phyloP scores from a whole-genome alignment of 1,140 invertebrate species.

The Nixonia krombeini region DNA sequence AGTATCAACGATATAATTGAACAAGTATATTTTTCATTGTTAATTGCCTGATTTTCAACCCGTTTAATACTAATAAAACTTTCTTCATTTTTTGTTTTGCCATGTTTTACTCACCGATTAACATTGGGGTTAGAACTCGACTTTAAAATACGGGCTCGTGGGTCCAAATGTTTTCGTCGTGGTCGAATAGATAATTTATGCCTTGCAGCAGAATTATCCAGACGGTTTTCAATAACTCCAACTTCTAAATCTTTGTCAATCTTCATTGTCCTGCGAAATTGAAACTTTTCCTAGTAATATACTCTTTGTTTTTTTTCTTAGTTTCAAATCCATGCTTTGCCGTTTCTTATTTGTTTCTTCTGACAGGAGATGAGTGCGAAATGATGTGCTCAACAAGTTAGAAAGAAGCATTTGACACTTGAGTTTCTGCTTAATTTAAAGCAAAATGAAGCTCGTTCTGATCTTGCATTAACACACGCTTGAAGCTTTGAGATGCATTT shows the following conservation, averaged over 20 bases:
- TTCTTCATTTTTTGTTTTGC: conserved; percentile 23
- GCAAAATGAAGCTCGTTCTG: too few species aligned
- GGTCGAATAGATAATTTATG: conserved; percentile 83
- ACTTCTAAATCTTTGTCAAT: conserved; percentile 77
- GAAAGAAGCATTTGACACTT: not conserved
- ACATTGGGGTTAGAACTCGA: conserved; percentile 43
- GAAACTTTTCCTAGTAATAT: conserved; percentile 2
- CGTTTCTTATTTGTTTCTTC: too few species aligned
- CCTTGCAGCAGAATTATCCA: conserved; percentile 81
- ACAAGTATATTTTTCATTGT: too few species aligned
- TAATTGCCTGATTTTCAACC: conserved; percentile 8
- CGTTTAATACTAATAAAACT: too few species aligned
- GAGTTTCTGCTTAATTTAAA: too few species aligned
- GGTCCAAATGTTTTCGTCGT: conserved; percentile 75
- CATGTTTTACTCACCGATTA: conserved; percentile 47
- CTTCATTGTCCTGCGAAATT: conserved; percentile 69
- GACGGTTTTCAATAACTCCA: conserved; percentile 71
- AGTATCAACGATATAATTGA: too few species aligned
- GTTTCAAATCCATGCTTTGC: not conserved
- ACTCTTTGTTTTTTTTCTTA: not conserved
- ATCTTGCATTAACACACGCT: too few species aligned
- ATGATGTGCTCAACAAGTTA: too few species aligned
- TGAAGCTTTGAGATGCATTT: conserved; percentile 6
- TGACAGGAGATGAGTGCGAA: too few species aligned
- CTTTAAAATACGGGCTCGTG: conserved; percentile 59